Base-by-base conservation (phyloP, 2,888 invertebrate species). In the Exephanes ischioxanthus region DNA sequence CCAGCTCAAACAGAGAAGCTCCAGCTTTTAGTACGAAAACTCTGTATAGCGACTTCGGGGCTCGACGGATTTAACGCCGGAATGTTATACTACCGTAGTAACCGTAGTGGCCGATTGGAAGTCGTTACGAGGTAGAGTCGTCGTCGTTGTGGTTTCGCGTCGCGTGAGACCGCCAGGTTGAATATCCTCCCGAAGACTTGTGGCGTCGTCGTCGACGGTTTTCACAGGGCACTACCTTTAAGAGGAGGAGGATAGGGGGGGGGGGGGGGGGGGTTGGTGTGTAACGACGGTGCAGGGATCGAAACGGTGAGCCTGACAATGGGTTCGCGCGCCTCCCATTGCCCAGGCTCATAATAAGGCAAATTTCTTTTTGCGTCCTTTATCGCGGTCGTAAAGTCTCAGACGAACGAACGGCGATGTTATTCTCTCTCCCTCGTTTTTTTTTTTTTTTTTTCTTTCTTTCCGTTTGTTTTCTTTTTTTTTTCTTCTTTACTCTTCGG, bases 371-470 rank as follows among this genome's bases (percentile, higher is more conserved):
- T 66, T 77, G 33, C 75, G 66, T 55, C 61, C 48, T 58, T 85
- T 79, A 82, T 85, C 76, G 76, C 37, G 58, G 30, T 80, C 85
- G 76, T 85, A 82, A 85, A 85, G 67, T 61, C 80, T 37, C 58
- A 68, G 72, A 76, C 19, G 53, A 77, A 80, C 41, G 72, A 58
- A 61, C 41, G 72, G 41, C 51, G 67, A 77, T 67, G 63, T 51
- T 68, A 66, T 66, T 73, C 67, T 48, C 76, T 53, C 53, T 67
- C 51, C n/a, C 51, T 22, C 7, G 14, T 30, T 37, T 30, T 14
- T 41, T 33, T 45, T 75, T 37, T 51, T 53, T 58, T 48, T 45
- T 68, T 22, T 61, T 53, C 55, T 51, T 9, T 7, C 37, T 41
- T 41, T 41, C 2, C 30, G 41, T 41, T 79, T 30, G 16, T n/a